Base-by-base conservation (phyloP, 2,888 invertebrate genomes). In the Xanthia icteritia region DNA sequence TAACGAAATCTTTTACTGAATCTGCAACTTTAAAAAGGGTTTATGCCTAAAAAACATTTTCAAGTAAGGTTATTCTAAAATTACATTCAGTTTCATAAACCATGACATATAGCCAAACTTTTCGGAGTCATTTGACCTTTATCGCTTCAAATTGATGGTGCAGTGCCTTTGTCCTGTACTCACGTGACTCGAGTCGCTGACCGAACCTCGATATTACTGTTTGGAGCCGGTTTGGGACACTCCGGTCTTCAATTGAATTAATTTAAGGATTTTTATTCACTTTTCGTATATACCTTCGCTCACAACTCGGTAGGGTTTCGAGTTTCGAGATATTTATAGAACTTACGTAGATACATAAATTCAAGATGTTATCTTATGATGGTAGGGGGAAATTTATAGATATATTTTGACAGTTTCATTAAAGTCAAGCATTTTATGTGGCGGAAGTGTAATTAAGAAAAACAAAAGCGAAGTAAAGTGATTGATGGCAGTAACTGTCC, bases 121-220 rank as follows among this genome's bases (percentile, higher is more conserved):
- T 48, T 27, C 15, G 3, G 48, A 36, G 27, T 20, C 48, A 72
- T 61, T 27, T 81, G 60, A 81, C 60, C 60, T 73, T 73, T 63
- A 15, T 17, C 45, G 42, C 15, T 56, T 39, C 17, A 31, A 73
- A 48, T 56, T 20, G 76, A 75, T 64, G 68, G 71, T 72, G 71
- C 51, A 73, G 39, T 73, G 23, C 58, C 45, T 71, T 61, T 60
- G 65, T 63, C 31, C 23, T 61, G 48, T 13, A 39, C 36, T 72
- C 64, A 72, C 48, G 68, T 73, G 86, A 73, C 60, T 54, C 20
- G 36, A 66, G 63, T 72, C 64, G 58, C 54, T 83, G 83, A 83
- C 68, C 68, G 66, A 31, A 76, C 42, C 58, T 54, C 72, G n/a
- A 77, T 60, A 64, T 73, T 73, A 65, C 60, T 51, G 54, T 83